phyloP scores from a whole-genome alignment of 2,113 vertebrate genomes.

The Porphyrio hochstetteri region DNA sequence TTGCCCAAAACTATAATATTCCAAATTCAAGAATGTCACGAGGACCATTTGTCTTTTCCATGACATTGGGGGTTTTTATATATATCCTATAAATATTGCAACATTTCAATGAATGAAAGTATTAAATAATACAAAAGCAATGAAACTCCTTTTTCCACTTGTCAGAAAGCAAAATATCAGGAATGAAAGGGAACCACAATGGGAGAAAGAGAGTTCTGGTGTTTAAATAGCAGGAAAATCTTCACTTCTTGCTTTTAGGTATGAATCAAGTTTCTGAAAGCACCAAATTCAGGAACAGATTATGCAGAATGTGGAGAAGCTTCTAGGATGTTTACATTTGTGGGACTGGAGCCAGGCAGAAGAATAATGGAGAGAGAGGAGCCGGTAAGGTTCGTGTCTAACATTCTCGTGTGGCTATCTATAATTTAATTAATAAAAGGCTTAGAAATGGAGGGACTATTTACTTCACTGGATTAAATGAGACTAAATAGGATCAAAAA shows the following conservation, averaged over 20 bases:
- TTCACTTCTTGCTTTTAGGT: background rate
- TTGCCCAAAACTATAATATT: background rate
- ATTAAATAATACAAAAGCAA: constrained; percentile 19
- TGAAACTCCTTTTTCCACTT: background rate
- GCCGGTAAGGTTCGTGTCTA: background rate
- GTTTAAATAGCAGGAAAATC: background rate
- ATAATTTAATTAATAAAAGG: background rate
- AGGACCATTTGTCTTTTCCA: background rate
- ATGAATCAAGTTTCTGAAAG: background rate
- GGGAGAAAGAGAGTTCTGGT: background rate
- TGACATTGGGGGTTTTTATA: rapidly evolving
- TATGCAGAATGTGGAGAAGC: background rate
- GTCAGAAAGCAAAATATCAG: background rate
- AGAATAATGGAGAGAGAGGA: background rate
- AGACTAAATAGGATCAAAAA: background rate
- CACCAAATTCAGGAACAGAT: background rate
- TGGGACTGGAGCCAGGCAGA: background rate
- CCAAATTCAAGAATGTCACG: background rate
- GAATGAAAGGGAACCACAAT: background rate
- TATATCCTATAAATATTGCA: background rate
- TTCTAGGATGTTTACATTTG: background rate
- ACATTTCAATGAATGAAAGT: background rate
- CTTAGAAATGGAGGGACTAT: background rate
- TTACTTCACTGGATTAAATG: background rate
- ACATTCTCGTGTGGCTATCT: background rate